phyloP scores from a whole-genome alignment of 2,113 vertebrate genomes.

The Zeus faber region DNA sequence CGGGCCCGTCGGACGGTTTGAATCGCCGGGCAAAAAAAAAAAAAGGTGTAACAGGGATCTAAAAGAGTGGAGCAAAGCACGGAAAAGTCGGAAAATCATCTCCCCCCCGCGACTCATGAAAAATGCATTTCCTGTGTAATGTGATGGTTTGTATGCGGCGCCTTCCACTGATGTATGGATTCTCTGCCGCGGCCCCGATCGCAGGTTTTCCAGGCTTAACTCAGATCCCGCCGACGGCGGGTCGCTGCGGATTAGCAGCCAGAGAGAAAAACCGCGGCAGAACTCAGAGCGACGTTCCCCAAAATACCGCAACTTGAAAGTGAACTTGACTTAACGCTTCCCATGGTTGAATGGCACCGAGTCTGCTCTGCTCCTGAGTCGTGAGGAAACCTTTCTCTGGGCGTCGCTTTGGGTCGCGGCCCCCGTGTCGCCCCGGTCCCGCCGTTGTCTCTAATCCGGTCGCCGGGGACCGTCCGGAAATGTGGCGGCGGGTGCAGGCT shows the following conservation, averaged over 20 bases:
- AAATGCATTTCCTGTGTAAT: conserved; percentile 45
- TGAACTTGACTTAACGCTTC: no score
- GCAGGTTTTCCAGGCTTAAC: conserved; percentile 33
- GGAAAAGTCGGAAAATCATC: conserved; percentile 37
- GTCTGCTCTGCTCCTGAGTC: no score
- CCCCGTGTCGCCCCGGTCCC: no score
- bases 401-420: no score
- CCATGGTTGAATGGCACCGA: no score
- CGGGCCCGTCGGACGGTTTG: background rate
- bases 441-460: no score
- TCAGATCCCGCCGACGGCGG: conserved; percentile 34
- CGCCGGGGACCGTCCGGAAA: no score
- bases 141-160: conserved; percentile 46
- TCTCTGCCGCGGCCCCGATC: conserved; percentile 42
- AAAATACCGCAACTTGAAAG: conserved; percentile 19
- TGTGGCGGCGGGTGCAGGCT: no score
- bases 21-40: background rate
- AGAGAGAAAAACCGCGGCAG: conserved; percentile 33
- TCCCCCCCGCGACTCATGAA: conserved; percentile 43
- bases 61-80: background rate
- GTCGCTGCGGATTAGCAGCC: conserved; percentile 39
- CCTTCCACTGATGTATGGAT: no score
- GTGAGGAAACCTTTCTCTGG: no score
- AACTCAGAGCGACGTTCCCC: conserved; percentile 38
- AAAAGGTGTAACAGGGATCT: conserved; percentile 17